A percentile compares a stretch with the other conserved stretches of the same genome.
phyloP scores from a whole-genome alignment of 2,797 vertebrate species.

The Manis pentadactyla region DNA sequence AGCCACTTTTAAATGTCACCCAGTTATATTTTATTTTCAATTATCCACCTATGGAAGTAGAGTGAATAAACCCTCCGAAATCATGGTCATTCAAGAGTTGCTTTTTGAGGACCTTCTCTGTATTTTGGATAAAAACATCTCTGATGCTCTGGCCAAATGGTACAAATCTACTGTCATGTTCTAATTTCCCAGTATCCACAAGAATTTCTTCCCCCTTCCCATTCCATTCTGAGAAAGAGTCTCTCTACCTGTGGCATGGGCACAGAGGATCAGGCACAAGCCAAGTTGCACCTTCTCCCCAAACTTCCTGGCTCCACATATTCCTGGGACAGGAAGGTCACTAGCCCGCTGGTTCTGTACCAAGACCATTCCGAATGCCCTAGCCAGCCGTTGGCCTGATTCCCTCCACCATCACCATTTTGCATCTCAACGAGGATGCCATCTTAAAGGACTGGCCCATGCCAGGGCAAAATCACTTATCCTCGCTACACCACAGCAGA shows the following conservation, averaged over 20 bases:
- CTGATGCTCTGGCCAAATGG: neutral
- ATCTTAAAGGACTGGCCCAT: neutral
- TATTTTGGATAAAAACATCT: neutral
- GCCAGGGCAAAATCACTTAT: neutral
- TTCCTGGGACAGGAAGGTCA: neutral
- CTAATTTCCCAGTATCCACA: neutral
- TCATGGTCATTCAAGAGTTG: neutral
- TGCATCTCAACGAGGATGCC: neutral
- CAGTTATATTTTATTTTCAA: neutral
- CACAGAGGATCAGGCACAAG: neutral
- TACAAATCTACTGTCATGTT: neutral
- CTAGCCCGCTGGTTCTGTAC: too few relatives aligned
- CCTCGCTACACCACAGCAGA: neutral
- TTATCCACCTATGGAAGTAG: neutral
- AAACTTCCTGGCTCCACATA: fast-evolving
- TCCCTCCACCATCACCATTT: neutral
- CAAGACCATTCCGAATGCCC: too few relatives aligned
- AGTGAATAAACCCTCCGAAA: neutral
- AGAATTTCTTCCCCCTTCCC: neutral
- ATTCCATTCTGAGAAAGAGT: neutral
- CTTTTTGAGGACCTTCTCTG: neutral
- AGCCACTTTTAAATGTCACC: neutral
- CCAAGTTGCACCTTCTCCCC: neutral
- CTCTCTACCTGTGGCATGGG: neutral
- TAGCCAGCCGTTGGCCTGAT: fast-evolving